Percentiles rank a stretch among this genome's conserved stretches.
Conservation (phyloP, 2,888 invertebrate species). For the Salticus scenicus region DNA sequence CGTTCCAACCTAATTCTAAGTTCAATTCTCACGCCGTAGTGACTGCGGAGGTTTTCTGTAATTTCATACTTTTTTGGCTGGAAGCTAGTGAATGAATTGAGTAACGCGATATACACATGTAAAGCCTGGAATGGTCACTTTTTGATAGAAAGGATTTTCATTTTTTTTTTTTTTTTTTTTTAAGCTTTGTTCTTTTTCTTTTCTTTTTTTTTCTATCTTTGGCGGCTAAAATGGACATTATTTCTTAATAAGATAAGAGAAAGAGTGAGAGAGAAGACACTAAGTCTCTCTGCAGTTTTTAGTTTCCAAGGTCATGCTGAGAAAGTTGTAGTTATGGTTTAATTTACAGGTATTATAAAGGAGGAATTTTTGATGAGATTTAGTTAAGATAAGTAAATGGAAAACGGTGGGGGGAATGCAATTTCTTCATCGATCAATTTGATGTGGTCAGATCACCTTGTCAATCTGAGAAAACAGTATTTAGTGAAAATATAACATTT, state of each 20-base stretch:
- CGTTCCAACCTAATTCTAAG: not conserved
- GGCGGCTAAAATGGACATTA: not conserved
- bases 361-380: not conserved
- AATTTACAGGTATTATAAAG: not conserved
- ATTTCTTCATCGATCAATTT: too few species aligned
- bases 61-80: not conserved
- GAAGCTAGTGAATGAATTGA: not conserved
- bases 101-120: slow-evolving; percentile 9
- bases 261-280: not conserved
- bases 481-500: too few species aligned
- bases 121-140: not conserved
- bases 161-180: too few species aligned
- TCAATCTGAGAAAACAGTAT: too few species aligned
- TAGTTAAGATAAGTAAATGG: too few species aligned
- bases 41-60: not conserved
- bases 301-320: not conserved
- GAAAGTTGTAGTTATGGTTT: not conserved
- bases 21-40: not conserved
- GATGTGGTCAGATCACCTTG: too few species aligned
- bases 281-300: not conserved
- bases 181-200: too few species aligned
- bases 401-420: too few species aligned
- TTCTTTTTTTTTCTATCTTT: not conserved
- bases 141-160: not conserved
- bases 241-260: not conserved